Percentiles rank a stretch among this genome's conserved stretches.
phyloP scores from a whole-genome alignment of 1,140 invertebrate species.

The Zaprionus ghesquierei region DNA sequence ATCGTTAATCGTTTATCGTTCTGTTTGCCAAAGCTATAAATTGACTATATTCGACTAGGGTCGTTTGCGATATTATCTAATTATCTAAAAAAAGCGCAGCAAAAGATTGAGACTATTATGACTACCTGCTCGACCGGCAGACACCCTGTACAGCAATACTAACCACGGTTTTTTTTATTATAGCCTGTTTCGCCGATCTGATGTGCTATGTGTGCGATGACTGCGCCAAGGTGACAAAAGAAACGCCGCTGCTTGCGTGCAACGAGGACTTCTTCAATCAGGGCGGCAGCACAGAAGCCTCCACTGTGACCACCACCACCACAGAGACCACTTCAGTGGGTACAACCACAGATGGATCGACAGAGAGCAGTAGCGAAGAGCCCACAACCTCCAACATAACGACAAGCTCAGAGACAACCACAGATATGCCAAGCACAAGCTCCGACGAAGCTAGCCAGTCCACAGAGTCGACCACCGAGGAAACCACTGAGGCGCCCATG shows the following conservation, averaged over 20 bases:
- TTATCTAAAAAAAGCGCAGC: neutral
- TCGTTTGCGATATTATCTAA: neutral
- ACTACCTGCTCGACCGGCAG: neutral
- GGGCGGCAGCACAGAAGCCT: slow-evolving; percentile 59
- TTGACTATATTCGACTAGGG: slow-evolving; percentile 37
- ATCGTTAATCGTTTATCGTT: slow-evolving; percentile 56
- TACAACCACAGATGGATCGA: neutral
- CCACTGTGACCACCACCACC: slow-evolving; percentile 60
- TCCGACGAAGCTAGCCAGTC: slow-evolving; percentile 18
- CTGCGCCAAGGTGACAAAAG: slow-evolving; percentile 43
- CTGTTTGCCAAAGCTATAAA: slow-evolving; percentile 65
- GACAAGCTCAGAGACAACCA: neutral
- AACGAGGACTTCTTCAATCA: slow-evolving; percentile 70
- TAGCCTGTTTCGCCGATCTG: slow-evolving; percentile 59
- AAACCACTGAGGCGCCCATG: slow-evolving; percentile 45
- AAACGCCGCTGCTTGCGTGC: slow-evolving; percentile 61
- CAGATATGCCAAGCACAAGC: neutral
- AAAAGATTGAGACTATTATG: neutral
- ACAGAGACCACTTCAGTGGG: slow-evolving; percentile 15
- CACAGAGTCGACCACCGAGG: neutral
- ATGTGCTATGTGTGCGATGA: slow-evolving; percentile 79
- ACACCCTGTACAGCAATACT: neutral
- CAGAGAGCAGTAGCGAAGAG: slow-evolving; percentile 5
- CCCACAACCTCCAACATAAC: neutral
- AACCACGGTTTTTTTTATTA: neutral